Percentiles rank a stretch among this genome's conserved stretches.
Conservation (phyloP, 2,797 vertebrate species). For the Antrozous pallidus region DNA sequence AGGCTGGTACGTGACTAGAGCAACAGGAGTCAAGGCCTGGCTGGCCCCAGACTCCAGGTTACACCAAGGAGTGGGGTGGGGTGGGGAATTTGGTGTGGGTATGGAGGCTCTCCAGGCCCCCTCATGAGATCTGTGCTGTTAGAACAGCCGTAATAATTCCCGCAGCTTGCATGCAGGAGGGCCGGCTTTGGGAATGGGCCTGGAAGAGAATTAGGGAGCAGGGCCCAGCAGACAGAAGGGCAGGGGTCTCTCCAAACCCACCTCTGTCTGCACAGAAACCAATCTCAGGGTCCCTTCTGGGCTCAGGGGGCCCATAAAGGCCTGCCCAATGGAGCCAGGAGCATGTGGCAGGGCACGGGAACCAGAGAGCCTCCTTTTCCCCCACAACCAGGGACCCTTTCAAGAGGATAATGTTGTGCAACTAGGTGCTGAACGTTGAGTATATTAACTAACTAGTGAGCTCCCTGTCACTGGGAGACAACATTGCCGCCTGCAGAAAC, state of each 20-base stretch:
- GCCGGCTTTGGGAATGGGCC: background rate
- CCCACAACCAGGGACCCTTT: background rate
- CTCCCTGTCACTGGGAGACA: background rate
- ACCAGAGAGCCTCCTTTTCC: background rate
- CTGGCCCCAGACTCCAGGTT: background rate
- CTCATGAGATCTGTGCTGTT: too few relatives aligned
- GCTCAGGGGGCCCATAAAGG: background rate
- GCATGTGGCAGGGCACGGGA: background rate
- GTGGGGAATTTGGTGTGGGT: background rate
- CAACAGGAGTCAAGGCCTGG: background rate
- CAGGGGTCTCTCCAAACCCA: background rate
- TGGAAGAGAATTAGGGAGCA: background rate
- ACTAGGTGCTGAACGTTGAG: background rate
- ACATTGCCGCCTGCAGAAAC: background rate
- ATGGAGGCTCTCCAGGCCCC: too few relatives aligned
- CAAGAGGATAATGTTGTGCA: background rate
- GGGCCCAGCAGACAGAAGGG: background rate
- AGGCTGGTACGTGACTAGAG: background rate
- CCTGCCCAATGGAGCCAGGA: background rate
- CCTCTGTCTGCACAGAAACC: background rate
- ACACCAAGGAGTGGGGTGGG: background rate
- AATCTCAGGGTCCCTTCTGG: background rate
- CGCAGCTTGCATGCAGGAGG: background rate
- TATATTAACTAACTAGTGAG: background rate
- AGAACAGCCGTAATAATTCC: background rate